Evolutionary conservation across 2,113 vertebrate genomes (phyloP).

Genomic region (Epinephelus moara): DNA sequence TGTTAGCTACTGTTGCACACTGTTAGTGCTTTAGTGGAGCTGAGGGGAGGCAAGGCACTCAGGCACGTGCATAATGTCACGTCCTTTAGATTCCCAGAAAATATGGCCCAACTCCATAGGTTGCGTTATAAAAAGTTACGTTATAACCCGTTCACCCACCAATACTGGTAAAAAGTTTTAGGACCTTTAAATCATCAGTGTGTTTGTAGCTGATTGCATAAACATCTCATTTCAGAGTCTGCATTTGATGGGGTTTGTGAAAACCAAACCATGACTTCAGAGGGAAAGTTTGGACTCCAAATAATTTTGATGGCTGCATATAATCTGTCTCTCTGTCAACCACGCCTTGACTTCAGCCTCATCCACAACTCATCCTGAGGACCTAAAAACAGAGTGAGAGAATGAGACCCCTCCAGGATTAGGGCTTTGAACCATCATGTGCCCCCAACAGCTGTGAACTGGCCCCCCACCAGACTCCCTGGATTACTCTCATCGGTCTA

Average conservation of each 20-base stretch:
- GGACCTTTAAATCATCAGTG: conserved; percentile 6
- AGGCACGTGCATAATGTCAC: no score
- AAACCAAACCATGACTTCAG: conserved; percentile 33
- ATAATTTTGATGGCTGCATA: conserved; percentile 28
- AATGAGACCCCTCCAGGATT: conserved; percentile 57
- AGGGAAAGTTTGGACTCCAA: conserved; percentile 47
- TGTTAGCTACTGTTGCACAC: no score
- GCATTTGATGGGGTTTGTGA: neutral
- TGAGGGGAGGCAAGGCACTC: no score
- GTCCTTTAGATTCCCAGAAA: no score
- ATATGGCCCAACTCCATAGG: no score
- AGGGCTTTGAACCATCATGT: conserved; percentile 67
- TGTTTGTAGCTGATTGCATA: conserved; percentile 1
- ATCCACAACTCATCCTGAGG: conserved; percentile 35
- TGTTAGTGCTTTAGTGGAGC: no score
- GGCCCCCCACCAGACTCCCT: conserved; percentile 54
- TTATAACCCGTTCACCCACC: no score
- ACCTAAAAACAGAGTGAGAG: conserved; percentile 69
- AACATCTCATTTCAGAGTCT: conserved; percentile 20
- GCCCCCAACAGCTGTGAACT: conserved; percentile 79
- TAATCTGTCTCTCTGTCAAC: conserved; percentile 39
- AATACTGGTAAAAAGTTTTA: no score
- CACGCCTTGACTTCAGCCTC: conserved; percentile 21
- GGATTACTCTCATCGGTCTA: conserved; percentile 69
- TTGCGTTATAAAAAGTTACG: no score